phyloP scores from a whole-genome alignment of 2,797 vertebrate genomes.

The Clarias pachynema region DNA sequence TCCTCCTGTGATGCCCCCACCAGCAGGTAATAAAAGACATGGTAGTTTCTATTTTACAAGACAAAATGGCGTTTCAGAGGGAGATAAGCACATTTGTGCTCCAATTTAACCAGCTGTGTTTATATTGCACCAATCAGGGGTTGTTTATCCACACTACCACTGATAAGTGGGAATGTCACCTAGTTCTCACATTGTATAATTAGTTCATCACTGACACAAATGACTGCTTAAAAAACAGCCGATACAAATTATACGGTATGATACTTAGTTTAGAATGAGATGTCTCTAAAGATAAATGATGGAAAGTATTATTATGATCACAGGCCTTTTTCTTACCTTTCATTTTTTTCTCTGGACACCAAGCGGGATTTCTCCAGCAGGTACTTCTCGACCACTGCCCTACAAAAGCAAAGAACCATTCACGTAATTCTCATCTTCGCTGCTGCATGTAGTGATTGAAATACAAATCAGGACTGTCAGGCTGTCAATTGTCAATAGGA shows the following conservation, averaged over 20 bases:
- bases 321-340: conserved; percentile 78
- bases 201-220: conserved; percentile 1
- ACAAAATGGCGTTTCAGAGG: neutral
- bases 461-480: conserved; percentile 4
- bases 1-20: conserved; percentile 90
- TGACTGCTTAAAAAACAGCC: neutral
- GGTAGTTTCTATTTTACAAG: conserved; percentile 86
- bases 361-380: conserved; percentile 97
- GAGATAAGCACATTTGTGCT: neutral
- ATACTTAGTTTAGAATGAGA: neutral
- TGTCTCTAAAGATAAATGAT: neutral
- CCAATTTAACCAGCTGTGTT: conserved; percentile 14
- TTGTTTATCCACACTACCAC: conserved; percentile 22
- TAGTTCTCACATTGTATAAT: conserved; percentile 15
- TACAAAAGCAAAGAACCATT: conserved; percentile 57
- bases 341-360: conserved; percentile 95
- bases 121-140: neutral
- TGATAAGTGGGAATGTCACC: conserved; percentile 9
- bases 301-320: neutral
- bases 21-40: conserved; percentile 97
- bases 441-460: conserved; percentile 10
- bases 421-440: neutral
- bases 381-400: conserved; percentile 98
- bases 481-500: neutral
- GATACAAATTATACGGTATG: neutral